phyloP scores from a whole-genome alignment of 1,140 invertebrate genomes.

The Pachyrhynchus sulphureomaculatus region DNA sequence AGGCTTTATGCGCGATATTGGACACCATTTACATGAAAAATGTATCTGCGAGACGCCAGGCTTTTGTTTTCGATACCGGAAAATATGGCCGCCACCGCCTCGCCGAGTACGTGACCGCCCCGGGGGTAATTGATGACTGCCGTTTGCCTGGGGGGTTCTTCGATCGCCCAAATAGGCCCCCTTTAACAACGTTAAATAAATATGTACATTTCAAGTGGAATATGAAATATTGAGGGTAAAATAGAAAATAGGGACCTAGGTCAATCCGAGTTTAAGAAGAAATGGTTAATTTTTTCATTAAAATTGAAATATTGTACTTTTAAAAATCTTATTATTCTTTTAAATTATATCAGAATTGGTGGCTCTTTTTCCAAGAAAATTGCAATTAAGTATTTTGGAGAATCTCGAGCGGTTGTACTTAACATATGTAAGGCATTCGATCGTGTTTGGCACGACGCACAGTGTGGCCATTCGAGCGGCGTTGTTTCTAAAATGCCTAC shows the following conservation, averaged over 20 bases:
- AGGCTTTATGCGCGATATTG: conserved; percentile 52
- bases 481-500: conserved; percentile 6
- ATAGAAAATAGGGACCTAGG: too few relatives aligned
- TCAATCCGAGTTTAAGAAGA: too few relatives aligned
- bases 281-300: too few relatives aligned
- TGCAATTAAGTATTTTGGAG: too few relatives aligned
- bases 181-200: background rate
- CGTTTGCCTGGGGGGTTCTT: conserved; percentile 18
- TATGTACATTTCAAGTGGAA: too few relatives aligned
- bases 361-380: background rate
- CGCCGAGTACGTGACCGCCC: conserved; percentile 37
- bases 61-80: conserved; percentile 54
- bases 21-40: conserved; percentile 56
- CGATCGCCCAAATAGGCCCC: background rate
- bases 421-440: too few relatives aligned
- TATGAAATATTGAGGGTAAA: too few relatives aligned
- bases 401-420: too few relatives aligned
- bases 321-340: too few relatives aligned
- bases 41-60: conserved; percentile 50
- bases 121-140: conserved; percentile 50
- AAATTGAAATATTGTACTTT: too few relatives aligned
- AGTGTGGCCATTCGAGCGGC: too few relatives aligned
- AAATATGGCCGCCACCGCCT: conserved; percentile 51
- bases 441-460: too few relatives aligned
- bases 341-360: background rate